phyloP scores from a whole-genome alignment of 1,140 invertebrate genomes.

The Zaprionus taronus region DNA sequence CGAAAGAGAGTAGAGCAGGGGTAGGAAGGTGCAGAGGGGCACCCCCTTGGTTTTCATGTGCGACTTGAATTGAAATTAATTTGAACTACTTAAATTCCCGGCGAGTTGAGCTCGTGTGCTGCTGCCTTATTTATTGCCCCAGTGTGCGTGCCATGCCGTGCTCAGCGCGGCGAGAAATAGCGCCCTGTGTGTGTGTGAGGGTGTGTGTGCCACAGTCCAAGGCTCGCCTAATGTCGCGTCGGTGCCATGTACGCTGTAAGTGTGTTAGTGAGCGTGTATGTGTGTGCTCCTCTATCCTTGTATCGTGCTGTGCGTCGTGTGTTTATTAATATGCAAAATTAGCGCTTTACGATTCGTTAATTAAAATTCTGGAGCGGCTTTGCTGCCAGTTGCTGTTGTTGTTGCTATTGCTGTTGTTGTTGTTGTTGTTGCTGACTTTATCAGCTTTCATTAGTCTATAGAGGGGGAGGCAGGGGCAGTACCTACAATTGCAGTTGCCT shows the following conservation, averaged over 20 bases:
- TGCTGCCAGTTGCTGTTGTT: neutral
- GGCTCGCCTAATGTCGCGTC: constrained; percentile 18
- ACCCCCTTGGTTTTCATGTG: constrained; percentile 37
- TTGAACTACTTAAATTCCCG: constrained; percentile 74
- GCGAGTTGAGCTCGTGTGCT: constrained; percentile 39
- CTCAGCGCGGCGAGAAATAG: neutral
- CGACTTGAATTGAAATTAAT: constrained; percentile 65
- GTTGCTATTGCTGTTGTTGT: neutral
- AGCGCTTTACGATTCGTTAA: constrained; percentile 76
- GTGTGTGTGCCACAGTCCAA: neutral
- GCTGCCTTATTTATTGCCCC: constrained; percentile 67
- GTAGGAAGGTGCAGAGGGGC: constrained; percentile 4
- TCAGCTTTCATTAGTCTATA: constrained; percentile 75
- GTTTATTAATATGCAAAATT: constrained; percentile 80
- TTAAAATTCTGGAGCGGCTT: constrained; percentile 69
- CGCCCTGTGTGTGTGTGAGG: neutral
- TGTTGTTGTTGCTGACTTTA: constrained; percentile 52
- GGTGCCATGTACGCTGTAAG: constrained; percentile 8
- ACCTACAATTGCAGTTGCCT: constrained; percentile 36
- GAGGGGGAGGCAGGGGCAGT: constrained; percentile 11
- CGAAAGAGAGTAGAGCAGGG: neutral
- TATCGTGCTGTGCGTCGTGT: constrained; percentile 21
- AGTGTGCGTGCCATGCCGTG: constrained; percentile 54
- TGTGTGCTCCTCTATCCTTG: constrained; percentile 5
- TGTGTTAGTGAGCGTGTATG: neutral